Evolutionary conservation across 2,113 vertebrate species (phyloP).

Genomic region (Capreolus pygargus): DNA sequence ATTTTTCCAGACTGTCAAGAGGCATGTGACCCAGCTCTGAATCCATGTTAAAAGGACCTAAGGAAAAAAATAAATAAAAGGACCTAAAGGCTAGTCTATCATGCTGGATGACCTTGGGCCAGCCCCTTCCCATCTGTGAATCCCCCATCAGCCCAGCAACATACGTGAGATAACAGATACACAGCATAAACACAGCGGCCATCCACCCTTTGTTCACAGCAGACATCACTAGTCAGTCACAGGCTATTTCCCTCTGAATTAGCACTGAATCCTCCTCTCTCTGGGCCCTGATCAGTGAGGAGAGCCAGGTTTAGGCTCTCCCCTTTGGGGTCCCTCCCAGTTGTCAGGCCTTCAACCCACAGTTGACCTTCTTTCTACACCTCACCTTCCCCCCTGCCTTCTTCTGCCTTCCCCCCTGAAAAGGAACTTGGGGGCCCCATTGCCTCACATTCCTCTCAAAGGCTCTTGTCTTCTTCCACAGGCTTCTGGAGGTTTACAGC

Average conservation of each 20-base stretch:
- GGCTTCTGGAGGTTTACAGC: neutral
- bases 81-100: neutral
- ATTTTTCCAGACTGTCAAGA: neutral
- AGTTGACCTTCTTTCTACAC: neutral
- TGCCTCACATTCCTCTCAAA: neutral
- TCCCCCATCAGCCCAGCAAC: neutral
- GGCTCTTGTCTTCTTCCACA: neutral
- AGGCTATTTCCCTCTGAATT: neutral
- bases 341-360: neutral
- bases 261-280: neutral
- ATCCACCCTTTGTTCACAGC: neutral
- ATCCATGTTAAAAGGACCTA: neutral
- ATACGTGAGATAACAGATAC: neutral
- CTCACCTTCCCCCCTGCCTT: neutral
- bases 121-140: neutral
- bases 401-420: neutral
- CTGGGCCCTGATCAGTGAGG: neutral
- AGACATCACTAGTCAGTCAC: neutral
- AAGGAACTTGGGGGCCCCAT: neutral
- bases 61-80: neutral
- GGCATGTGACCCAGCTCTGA: neutral
- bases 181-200: accelerated
- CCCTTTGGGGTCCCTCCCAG: neutral
- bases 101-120: neutral
- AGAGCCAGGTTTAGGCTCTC: neutral